Percentiles rank a stretch among this genome's conserved stretches.
Conservation (phyloP, 2,888 invertebrate species). For the Pardosa pseudoannulata region DNA sequence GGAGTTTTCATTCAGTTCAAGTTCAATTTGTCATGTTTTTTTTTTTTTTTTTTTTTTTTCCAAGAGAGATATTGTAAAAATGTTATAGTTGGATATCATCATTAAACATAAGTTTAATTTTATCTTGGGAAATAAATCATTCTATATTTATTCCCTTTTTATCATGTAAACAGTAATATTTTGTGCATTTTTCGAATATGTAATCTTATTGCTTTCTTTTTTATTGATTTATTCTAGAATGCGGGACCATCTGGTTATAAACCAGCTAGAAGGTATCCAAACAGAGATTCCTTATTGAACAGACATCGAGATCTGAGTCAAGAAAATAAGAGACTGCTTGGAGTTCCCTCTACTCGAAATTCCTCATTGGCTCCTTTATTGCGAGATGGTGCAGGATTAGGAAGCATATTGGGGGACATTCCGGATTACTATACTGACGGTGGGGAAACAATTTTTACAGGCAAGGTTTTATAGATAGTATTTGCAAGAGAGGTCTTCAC, state of each 20-base stretch:
- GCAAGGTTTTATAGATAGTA: conserved; percentile 67
- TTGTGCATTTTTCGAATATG: too few species aligned
- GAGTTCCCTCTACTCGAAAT: conserved; percentile 41
- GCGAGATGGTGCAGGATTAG: conserved; percentile 51
- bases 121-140: too few species aligned
- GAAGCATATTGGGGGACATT: conserved; percentile 64
- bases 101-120: too few species aligned
- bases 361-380: conserved; percentile 61
- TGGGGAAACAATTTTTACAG: conserved; percentile 72
- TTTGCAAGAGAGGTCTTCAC: conserved; percentile 48
- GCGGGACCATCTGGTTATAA: conserved; percentile 55
- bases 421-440: conserved; percentile 72
- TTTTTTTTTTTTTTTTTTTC: too few species aligned
- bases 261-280: conserved; percentile 64
- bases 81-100: too few species aligned
- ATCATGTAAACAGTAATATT: too few species aligned
- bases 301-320: conserved; percentile 63
- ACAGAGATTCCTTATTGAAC: conserved; percentile 53
- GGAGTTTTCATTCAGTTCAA: too few species aligned
- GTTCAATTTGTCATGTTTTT: too few species aligned
- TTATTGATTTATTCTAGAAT: too few species aligned
- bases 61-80: too few species aligned
- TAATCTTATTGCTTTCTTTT: too few species aligned
- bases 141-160: too few species aligned
- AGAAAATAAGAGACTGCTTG: conserved; percentile 62